Evolutionary conservation across 2,888 invertebrate genomes (phyloP).

Genomic region (Dynastes grantii): DNA sequence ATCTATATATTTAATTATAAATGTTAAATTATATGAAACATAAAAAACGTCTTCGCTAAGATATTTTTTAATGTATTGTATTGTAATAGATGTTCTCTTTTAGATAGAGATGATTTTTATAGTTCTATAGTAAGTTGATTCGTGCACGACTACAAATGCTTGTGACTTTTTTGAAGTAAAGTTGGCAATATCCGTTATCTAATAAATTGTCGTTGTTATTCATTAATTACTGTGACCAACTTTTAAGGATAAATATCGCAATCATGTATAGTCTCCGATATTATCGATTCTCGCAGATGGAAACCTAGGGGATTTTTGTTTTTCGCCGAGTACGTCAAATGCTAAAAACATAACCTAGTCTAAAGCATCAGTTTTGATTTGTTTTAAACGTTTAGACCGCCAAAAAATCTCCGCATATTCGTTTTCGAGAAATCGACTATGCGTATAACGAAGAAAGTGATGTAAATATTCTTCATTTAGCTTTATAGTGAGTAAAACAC

Average conservation of each 20-base stretch:
- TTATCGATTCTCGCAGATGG: background rate
- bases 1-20: conserved; percentile 21
- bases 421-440: conserved; percentile 8
- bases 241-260: too few species aligned
- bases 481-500: conserved; percentile 42
- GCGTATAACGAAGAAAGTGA: conserved; percentile 30
- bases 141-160: background rate
- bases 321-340: conserved; percentile 10
- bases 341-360: conserved; percentile 1
- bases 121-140: background rate
- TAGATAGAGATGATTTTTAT: conserved; percentile 22
- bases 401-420: conserved; percentile 2
- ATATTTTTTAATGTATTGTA: conserved; percentile 14
- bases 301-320: background rate
- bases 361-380: background rate
- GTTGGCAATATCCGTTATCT: too few species aligned
- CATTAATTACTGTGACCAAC: too few species aligned
- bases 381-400: background rate
- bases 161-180: too few species aligned
- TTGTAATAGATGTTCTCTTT: conserved; percentile 13
- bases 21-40: background rate
- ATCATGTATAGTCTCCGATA: background rate
- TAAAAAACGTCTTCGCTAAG: conserved; percentile 12
- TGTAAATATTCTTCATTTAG: conserved; percentile 50
- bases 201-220: background rate